phyloP scores from a whole-genome alignment of 2,113 vertebrate genomes.

The Tragulus kanchil region DNA sequence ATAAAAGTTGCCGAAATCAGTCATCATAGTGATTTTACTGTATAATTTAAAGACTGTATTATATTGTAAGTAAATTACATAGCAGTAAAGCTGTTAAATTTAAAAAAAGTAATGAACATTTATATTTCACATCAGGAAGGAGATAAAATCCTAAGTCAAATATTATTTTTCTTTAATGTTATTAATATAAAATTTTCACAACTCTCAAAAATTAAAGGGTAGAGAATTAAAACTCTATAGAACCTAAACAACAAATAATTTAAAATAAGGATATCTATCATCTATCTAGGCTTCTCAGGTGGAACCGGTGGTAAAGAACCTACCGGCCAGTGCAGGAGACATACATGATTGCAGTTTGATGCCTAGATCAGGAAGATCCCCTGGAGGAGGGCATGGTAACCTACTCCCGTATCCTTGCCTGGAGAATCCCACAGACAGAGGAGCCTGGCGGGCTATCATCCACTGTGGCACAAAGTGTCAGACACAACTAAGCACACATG shows the following conservation, averaged over 20 bases:
- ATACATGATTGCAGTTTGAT: not conserved
- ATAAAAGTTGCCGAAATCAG: not conserved
- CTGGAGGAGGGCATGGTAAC: not conserved
- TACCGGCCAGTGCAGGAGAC: not conserved
- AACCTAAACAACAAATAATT: not conserved
- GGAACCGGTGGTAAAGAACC: not conserved
- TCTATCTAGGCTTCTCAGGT: not conserved
- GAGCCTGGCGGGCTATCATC: not conserved
- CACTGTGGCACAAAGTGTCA: not conserved
- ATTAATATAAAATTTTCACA: not conserved
- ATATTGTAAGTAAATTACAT: not conserved
- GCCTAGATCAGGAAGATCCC: not conserved
- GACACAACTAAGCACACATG: not conserved
- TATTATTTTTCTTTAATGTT: not conserved
- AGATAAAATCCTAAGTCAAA: not conserved
- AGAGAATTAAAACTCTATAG: not conserved
- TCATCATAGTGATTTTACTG: not conserved
- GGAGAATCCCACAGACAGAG: not conserved
- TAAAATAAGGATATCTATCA: not conserved
- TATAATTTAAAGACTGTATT: not conserved
- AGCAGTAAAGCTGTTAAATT: not conserved
- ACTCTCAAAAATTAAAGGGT: not conserved
- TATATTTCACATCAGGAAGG: not conserved
- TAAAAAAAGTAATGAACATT: not conserved
- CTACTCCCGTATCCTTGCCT: not conserved